Percentiles rank a stretch among this genome's conserved stretches.
phyloP scores from a whole-genome alignment of 2,888 invertebrate species.

The Melieria crassipennis region DNA sequence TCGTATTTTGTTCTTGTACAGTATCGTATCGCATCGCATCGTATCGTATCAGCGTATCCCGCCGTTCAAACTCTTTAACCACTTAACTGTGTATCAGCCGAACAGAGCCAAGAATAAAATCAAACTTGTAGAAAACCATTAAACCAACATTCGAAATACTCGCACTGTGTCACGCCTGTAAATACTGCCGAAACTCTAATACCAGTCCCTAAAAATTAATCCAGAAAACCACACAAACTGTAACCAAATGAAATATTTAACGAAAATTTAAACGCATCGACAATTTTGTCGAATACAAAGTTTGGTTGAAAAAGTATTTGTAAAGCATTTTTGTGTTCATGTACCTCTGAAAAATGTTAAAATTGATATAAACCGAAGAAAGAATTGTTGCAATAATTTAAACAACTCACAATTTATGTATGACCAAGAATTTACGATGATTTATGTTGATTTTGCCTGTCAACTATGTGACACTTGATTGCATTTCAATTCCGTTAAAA shows the following conservation, averaged over 20 bases:
- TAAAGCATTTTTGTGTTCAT: too few species aligned
- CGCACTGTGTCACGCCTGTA: slow-evolving; percentile 62
- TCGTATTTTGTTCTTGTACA: slow-evolving; percentile 19
- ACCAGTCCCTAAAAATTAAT: slow-evolving; percentile 26
- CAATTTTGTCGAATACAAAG: neutral
- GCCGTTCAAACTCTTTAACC: too few species aligned
- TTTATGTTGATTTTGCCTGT: neutral
- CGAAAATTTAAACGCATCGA: slow-evolving; percentile 47
- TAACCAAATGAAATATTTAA: slow-evolving; percentile 62
- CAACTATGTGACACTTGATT: neutral
- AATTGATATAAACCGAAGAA: slow-evolving; percentile 4
- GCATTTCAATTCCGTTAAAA: neutral
- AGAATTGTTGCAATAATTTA: slow-evolving; percentile 7
- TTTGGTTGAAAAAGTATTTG: too few species aligned
- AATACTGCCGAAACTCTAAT: slow-evolving; percentile 55
- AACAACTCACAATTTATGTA: neutral
- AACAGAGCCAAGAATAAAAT: too few species aligned
- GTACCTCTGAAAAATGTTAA: slow-evolving; percentile 10
- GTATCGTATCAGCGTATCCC: too few species aligned
- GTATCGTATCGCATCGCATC: slow-evolving; percentile 30
- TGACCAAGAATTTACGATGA: too few species aligned
- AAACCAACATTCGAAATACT: slow-evolving; percentile 49
- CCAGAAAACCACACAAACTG: slow-evolving; percentile 17
- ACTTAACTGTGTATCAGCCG: too few species aligned
- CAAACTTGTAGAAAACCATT: too few species aligned